Percentiles rank a stretch among this genome's conserved stretches.
Evolutionary conservation across 2,113 vertebrate genomes (phyloP).

Genomic region (Spea multiplicata): DNA sequence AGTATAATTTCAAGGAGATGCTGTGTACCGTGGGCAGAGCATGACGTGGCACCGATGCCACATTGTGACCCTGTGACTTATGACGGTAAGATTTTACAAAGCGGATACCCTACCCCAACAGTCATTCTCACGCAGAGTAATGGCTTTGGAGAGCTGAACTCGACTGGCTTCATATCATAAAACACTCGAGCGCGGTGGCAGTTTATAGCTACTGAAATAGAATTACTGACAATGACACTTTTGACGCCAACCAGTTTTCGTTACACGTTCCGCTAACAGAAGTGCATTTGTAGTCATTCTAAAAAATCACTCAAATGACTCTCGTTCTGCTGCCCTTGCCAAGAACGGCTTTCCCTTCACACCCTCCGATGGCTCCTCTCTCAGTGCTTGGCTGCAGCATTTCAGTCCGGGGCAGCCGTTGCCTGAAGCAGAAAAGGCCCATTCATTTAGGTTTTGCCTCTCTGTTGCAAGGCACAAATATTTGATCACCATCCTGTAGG

Average conservation of each 20-base stretch:
- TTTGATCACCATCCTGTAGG: conserved; percentile 19
- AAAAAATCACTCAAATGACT: neutral
- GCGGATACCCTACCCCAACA: no score
- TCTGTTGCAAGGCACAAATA: conserved; percentile 5
- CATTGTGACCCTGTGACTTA: no score
- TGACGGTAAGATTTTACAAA: no score
- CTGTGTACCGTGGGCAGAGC: no score
- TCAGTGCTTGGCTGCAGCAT: conserved; percentile 5
- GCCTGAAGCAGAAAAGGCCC: neutral
- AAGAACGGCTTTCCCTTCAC: neutral
- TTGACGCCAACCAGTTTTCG: neutral
- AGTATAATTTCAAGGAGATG: no score
- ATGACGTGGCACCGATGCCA: no score
- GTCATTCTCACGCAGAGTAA: no score
- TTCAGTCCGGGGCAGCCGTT: neutral
- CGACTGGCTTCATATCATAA: no score
- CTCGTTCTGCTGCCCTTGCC: neutral
- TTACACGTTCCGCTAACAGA: neutral
- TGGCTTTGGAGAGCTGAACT: no score
- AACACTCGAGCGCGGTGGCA: neutral
- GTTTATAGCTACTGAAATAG: neutral
- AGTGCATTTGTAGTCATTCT: neutral
- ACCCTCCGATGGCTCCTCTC: neutral
- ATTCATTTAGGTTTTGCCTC: neutral
- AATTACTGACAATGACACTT: conserved; percentile 1